Evolutionary conservation across 2,797 vertebrate species (phyloP), one percentile per base, ranked within the genome.

Genomic region (Lophotriccus pileatus): DNA sequence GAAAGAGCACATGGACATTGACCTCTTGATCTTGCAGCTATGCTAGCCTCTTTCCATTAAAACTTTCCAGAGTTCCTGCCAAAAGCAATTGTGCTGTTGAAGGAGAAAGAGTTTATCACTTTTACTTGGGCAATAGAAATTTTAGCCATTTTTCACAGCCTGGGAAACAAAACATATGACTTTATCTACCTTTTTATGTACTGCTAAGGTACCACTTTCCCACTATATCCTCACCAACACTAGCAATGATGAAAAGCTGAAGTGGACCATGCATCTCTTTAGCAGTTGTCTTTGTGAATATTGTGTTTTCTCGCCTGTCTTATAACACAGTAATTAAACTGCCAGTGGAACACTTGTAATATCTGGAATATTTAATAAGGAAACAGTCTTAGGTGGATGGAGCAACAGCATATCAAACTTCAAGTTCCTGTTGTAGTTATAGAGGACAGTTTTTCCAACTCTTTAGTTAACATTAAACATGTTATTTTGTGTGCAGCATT

Each of bases 1-100:
- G 72, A 73, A 76, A 52, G 67, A 75, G 32, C 37, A 91, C 44
- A 70, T 34, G 77, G 41, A n/a, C 9, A 41, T 66, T 94, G 59
- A 67, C 56, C 87, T 90, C 72, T 75, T 80, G 64, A 74, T 77
- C 87, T 49, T 72, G 25, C 23, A 92, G 59, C 47, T 85, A n/a
- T 49, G 39, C 30, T 70, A 55, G 25, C 9, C 17, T 55, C 89
- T 92, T 85, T 74, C 64, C 46, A 58, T 46, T 91, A 85, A 85
- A 82, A 85, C 58, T 93, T 94, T 52, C 82, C 87, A 87, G 60
- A 74, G 52, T 15, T 78, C 52, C 68, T 94, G 89, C 60, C 75
- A 88, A 91, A 90, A 93, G 44, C 66, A 91, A 44, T 53, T 72
- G 30, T 39, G 37, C 21, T 28, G 44, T 22, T 70, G 34, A 84